Conservation (phyloP, 2,888 invertebrate genomes). For the Ectemnius continuus region DNA sequence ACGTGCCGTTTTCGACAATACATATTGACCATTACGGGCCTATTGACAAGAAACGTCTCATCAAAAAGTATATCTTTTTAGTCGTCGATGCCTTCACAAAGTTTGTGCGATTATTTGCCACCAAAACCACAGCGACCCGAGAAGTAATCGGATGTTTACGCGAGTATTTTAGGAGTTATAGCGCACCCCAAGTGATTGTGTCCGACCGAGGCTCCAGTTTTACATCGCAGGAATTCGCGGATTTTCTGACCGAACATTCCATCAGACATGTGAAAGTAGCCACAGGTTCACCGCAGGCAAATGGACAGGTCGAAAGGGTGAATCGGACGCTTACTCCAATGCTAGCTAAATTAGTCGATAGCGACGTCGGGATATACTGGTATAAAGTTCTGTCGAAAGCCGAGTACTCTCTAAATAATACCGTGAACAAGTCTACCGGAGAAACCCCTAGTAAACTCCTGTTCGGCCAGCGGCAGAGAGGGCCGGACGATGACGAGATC, state of each 20-base stretch:
- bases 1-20: not conserved
- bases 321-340: slow-evolving; percentile 3
- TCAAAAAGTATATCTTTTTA: slow-evolving; percentile 1
- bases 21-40: slow-evolving; percentile 20
- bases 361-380: not conserved
- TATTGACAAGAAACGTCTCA: not conserved
- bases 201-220: too few relatives aligned
- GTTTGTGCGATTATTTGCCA: not conserved
- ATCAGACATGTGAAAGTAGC: not conserved
- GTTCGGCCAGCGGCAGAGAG: slow-evolving; percentile 1
- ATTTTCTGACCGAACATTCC: too few relatives aligned
- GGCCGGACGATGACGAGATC: not conserved
- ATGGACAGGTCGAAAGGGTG: slow-evolving; percentile 8
- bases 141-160: too few relatives aligned
- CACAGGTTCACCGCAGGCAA: slow-evolving; percentile 6
- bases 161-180: too few relatives aligned
- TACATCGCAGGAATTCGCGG: too few relatives aligned
- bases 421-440: not conserved
- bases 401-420: slow-evolving; percentile 9
- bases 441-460: slow-evolving; percentile 6
- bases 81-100: slow-evolving; percentile 20
- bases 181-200: too few relatives aligned
- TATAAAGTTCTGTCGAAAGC: not conserved
- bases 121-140: too few relatives aligned
- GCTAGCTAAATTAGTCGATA: slow-evolving; percentile 2